Evolutionary conservation across 2,113 vertebrate species (phyloP), one percentile per base, ranked within the genome.

Genomic region (Amphilophus citrinellus): DNA sequence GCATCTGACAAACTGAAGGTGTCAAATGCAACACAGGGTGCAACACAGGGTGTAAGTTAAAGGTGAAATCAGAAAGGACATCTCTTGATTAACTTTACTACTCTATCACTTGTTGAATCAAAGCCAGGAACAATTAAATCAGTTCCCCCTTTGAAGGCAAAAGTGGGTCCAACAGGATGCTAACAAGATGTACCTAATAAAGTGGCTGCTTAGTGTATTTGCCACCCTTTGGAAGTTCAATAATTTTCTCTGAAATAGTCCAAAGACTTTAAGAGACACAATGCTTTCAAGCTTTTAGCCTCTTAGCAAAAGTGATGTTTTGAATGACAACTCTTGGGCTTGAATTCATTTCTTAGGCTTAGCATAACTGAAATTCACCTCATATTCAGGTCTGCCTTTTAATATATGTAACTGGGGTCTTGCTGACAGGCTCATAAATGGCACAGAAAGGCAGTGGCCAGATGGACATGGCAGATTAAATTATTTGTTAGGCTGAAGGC

Each of bases 371-470:
- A 42, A 86, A 78, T 59, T 37, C 3, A 39, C 14, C 24, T n/a
- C 4, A 5, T 57, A 57, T 15, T 82, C 24, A 50, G 24, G 63
- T 78, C 42, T 61, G 37, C 39, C 65, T 82, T 18, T 60, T 84
- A 37, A 66, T 44, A 58, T 7, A 7, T 63, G 58, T 56, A 42
- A 61, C 75, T 30, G 22, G 24, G 14, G 58, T 11, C 50, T 15
- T 1, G 7, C 24, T 80, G 50, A 63, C 47, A n/a, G 15, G 57
- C 61, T 66, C 42, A 62, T 63, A 58, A 79, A 86, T 89, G 78
- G 79, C 76, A 79, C 61, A 65, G 61, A 61, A 39, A 30, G 27
- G 13, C 24, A n/a, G 20, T 5, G 50, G 22, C 77, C 63, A 84
- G 56, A 82, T 81, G 22, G 68, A 79, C n/a, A 65, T 7, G 17